Base-by-base conservation (phyloP, 1,140 invertebrate species). In the Drosophila obscura region DNA sequence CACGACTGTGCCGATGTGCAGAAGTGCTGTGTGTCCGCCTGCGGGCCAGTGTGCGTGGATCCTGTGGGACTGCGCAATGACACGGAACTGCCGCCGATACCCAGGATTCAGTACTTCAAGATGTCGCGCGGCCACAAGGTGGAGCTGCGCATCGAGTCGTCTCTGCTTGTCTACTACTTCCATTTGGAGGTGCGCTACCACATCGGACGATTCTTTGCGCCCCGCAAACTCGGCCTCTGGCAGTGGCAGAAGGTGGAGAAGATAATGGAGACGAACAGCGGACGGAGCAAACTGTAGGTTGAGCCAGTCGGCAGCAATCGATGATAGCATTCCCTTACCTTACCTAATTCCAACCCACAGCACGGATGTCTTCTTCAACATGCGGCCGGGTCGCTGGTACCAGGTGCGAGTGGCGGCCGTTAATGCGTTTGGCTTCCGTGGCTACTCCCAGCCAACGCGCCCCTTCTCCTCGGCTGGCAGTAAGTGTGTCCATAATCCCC, bases 331-430 rank as follows among this genome's bases (percentile, higher is more conserved):
- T 31, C 16, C 43, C 22, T 46, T 35, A 8, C 1, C 7, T 26
- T 24, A 39, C 5, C 28, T 9, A 55, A 26, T 26, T 5, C 4
- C 22, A 31, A 52, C n/a, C 69, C 67, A 35, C 52, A 92, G 75
- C 61, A 92, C 93, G 1, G 93, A 93, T 65, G 93, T 93, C 7
- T 93, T 93, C 2, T 92, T 95, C 8, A 93, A 93, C 13, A 88
- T 96, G 48, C 94, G 94, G 76, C 95, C 95, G 0, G 96, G 95
- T 15, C 93, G 94, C 15, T 96, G 95, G 95, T 96, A 96, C 89
- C 94, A 96, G 79, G 95, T 96, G 78, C 93, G 96, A 26, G 94
- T 96, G 2, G 95, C 95, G 0, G 94, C 95, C 1, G 94, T 96
- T 0, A 96, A 94, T 83, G 93, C 93, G 1, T 93, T 94, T 64